Percentiles rank a stretch among this genome's conserved stretches.
These are phyloP conservation scores for Poeciliopsis prolifica DNA, from an alignment of 2,113 vertebrate species.

Conservation along the genomic window DNA sequence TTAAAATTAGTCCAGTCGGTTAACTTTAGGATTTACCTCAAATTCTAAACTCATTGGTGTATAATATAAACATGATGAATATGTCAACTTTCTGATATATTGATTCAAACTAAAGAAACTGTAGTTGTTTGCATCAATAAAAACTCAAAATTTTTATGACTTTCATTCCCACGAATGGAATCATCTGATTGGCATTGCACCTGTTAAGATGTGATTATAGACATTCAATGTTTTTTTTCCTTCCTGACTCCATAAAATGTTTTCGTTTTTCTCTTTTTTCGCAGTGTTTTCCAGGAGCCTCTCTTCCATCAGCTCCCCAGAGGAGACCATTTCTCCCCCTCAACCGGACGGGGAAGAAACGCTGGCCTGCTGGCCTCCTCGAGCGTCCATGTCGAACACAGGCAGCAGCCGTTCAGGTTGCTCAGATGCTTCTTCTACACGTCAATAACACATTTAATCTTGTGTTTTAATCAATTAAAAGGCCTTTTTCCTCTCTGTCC, in stretches of 20 bases:
- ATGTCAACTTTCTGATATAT: too few species aligned
- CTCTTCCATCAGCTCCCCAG: slow-evolving; percentile 25
- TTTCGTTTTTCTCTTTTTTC: not conserved
- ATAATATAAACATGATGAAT: too few species aligned
- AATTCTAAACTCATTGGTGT: too few species aligned
- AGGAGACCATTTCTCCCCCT: slow-evolving; percentile 31
- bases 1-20: too few species aligned
- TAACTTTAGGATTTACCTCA: too few species aligned
- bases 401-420: slow-evolving; percentile 62
- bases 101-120: too few species aligned
- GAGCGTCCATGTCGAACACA: slow-evolving; percentile 59
- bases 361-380: slow-evolving; percentile 79
- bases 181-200: too few species aligned
- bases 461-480: not conserved
- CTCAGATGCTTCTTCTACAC: not conserved
- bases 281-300: slow-evolving; percentile 35
- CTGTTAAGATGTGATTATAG: not conserved
- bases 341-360: slow-evolving; percentile 62
- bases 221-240: not conserved
- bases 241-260: slow-evolving; percentile 12
- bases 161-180: too few species aligned
- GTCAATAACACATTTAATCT: not conserved
- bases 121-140: too few species aligned
- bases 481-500: not conserved
- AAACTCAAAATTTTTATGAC: too few species aligned